Evolutionary conservation across 2,797 vertebrate species (phyloP), one percentile per base, ranked within the genome.

Genomic region (Neoniphon sammara): DNA sequence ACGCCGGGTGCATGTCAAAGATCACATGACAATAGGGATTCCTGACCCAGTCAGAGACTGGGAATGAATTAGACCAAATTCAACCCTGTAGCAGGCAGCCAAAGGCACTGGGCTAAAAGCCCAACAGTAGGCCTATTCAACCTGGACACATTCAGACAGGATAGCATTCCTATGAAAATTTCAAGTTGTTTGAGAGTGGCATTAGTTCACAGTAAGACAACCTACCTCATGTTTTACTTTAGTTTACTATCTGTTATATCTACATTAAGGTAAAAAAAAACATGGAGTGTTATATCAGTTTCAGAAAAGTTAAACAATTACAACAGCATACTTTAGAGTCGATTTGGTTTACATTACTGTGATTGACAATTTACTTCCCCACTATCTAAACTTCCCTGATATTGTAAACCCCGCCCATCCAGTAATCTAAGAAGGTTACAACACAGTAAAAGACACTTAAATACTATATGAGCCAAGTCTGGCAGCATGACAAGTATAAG

Each of bases 11-110:
- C 78, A 85, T 91, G 88, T 90, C 91, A 90, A 91, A 90, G 91
- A 92, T 91, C 85, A 90, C 86, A 92, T 91, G 88, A 93, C 93
- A 94, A 94, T 92, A 93, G 90, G 89, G 90, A 91, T 93, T 92
- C 88, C 87, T 92, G 88, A 85, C 86, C 86, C 80, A 90, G 84
- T 67, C 70, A 54, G 83, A 83, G 88, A 88, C 73, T 71, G 85
- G 77, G 78, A 86, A 89, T 78, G 87, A 92, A 87, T 89, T 84
- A 77, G 84, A 84, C 80, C 85, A 87, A 90, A 91, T 91, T 89
- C 91, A 91, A 91, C 31, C 89, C 88, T 87, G 88, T 88, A 79
- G 49, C 77, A 82, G 77, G 83, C 82, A 68, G 75, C 87, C 54
- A 75, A 58, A 82, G 70, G 70, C 78, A 53, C 18, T 25, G 80